phyloP scores from a whole-genome alignment of 2,113 vertebrate genomes.

The Chloroceryle aenea region DNA sequence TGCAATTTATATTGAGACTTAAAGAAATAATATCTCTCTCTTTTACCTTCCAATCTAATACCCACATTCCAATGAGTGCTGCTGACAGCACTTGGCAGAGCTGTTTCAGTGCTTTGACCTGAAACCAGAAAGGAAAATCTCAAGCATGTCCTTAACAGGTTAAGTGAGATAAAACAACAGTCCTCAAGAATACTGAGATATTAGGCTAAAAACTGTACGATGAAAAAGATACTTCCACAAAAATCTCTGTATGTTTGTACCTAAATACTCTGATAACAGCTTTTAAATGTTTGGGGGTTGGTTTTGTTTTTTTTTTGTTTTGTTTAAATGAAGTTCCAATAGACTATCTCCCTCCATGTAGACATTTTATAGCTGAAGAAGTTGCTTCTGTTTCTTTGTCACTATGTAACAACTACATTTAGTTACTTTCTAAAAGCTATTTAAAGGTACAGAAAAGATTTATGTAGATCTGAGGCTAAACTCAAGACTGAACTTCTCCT shows the following conservation, averaged over 20 bases:
- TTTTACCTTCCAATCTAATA: background rate
- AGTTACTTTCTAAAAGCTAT: background rate
- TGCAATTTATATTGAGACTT: background rate
- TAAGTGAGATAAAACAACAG: background rate
- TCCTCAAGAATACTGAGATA: background rate
- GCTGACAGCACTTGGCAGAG: background rate
- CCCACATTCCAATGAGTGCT: background rate
- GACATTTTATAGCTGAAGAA: background rate
- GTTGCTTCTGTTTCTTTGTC: background rate
- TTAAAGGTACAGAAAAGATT: background rate
- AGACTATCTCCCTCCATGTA: background rate
- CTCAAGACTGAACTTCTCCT: background rate
- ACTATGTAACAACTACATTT: background rate
- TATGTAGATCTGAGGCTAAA: background rate
- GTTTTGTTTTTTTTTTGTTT: background rate
- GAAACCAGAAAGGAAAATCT: slow-evolving; percentile 28
- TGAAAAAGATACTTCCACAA: background rate
- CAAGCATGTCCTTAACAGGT: background rate
- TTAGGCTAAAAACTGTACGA: background rate
- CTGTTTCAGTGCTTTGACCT: slow-evolving; percentile 15
- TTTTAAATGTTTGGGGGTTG: background rate
- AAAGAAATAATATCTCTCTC: background rate
- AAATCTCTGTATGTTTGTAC: background rate
- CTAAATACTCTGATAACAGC: background rate
- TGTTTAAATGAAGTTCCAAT: background rate